Conservation (phyloP, 92 coral and sea anemone genomes). For the Zoanthus gigantus region DNA sequence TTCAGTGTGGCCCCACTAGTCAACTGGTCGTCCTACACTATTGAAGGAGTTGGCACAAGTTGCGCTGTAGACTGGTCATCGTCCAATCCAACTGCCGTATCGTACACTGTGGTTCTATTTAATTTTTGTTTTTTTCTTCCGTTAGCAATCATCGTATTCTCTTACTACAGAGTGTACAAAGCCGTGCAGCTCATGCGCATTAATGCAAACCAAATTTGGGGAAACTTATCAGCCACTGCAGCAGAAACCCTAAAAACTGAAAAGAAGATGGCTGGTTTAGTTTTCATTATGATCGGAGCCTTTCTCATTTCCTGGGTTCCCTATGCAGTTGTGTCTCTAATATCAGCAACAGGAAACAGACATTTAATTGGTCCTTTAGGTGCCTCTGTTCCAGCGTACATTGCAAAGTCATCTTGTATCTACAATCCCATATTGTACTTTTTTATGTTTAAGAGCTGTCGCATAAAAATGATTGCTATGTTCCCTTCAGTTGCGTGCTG, state of each 20-base stretch:
- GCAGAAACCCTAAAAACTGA: slow-evolving; percentile 58
- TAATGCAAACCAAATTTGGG: slow-evolving; percentile 72
- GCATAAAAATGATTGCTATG: not conserved
- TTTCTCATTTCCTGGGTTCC: slow-evolving; percentile 89
- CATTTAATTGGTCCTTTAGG: slow-evolving; percentile 39
- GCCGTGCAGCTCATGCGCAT: slow-evolving; percentile 54
- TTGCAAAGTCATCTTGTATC: slow-evolving; percentile 72
- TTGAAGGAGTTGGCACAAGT: slow-evolving; percentile 73
- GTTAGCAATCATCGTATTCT: slow-evolving; percentile 45
- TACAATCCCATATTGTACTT: slow-evolving; percentile 80
- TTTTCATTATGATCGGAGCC: slow-evolving; percentile 64
- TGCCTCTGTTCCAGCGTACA: slow-evolving; percentile 68
- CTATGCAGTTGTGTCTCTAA: slow-evolving; percentile 77
- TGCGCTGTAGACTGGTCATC: slow-evolving; percentile 85
- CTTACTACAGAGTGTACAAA: slow-evolving; percentile 59
- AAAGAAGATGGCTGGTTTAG: slow-evolving; percentile 56
- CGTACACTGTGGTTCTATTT: slow-evolving; percentile 63
- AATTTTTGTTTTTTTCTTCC: slow-evolving; percentile 77
- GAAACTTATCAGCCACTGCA: slow-evolving; percentile 58
- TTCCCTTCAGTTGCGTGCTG: not conserved
- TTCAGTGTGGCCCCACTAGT: slow-evolving; percentile 71
- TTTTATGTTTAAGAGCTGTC: slow-evolving; percentile 67
- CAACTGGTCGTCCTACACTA: slow-evolving; percentile 84
- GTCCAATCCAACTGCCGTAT: slow-evolving; percentile 34
- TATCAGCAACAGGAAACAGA: slow-evolving; percentile 53